These are phyloP conservation scores for Melanitta fusca DNA, from an alignment of 2,797 vertebrate species.

Conservation along the genomic window DNA sequence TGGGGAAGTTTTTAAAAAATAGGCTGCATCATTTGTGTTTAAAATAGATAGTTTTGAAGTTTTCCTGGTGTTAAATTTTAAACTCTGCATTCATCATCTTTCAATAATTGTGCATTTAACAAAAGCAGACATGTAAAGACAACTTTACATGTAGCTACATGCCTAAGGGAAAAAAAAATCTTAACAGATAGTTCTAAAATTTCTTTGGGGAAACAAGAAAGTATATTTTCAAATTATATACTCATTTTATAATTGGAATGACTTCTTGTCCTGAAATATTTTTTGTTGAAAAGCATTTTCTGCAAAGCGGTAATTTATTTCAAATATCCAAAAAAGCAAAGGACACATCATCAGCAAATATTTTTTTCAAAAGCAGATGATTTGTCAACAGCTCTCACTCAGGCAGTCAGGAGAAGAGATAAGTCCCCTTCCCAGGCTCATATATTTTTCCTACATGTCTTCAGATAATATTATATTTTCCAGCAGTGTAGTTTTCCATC, in stretches of 20 bases:
- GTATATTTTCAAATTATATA: background rate
- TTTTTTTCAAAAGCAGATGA: background rate
- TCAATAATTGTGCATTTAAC: background rate
- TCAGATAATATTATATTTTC: background rate
- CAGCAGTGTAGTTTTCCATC: background rate
- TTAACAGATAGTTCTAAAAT: background rate
- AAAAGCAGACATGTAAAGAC: background rate
- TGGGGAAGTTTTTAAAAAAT: background rate
- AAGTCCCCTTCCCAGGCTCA: background rate
- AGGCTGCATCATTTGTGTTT: background rate
- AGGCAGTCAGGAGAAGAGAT: background rate
- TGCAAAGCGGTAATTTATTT: background rate
- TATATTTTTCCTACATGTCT: background rate
- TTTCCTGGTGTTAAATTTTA: background rate
- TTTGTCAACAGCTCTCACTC: background rate
- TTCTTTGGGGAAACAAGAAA: background rate
- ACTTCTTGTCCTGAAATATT: background rate
- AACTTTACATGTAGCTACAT: background rate
- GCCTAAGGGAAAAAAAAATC: background rate
- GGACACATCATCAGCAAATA: background rate
- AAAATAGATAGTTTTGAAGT: background rate
- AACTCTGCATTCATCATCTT: background rate
- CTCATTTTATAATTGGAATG: background rate
- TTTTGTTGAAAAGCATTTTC: background rate
- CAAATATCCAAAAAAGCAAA: slow-evolving; percentile 15